A percentile compares a stretch with the other conserved stretches of the same genome.
These are phyloP conservation scores for Cyprinella venusta DNA, from an alignment of 2,797 vertebrate species.

Conservation along the genomic window DNA sequence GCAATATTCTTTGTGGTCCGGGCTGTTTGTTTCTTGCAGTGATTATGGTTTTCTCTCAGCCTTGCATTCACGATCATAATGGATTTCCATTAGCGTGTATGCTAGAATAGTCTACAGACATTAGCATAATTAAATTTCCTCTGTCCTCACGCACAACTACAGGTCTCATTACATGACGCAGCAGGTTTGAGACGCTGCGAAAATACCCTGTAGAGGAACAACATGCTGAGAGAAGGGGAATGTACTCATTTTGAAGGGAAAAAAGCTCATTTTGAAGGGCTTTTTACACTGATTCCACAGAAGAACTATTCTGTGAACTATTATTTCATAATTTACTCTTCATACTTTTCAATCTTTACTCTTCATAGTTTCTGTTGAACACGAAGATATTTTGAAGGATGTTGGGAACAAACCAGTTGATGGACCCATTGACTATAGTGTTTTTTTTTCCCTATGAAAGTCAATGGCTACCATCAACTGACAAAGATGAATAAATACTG, in stretches of 20 bases:
- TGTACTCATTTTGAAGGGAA: too few species aligned
- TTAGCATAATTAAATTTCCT: conserved; percentile 18
- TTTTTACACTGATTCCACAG: not conserved
- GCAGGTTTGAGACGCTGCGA: not conserved
- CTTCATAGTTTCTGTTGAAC: too few species aligned
- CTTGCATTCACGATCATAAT: not conserved
- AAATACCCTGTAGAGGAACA: not conserved
- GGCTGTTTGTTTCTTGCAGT: not conserved
- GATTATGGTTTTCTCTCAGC: not conserved
- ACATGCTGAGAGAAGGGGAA: not conserved
- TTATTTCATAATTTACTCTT: too few species aligned
- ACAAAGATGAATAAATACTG: too few species aligned
- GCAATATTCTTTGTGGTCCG: not conserved
- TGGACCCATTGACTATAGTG: too few species aligned
- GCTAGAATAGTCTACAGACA: conserved; percentile 17
- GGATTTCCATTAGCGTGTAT: not conserved
- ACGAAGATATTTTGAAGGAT: too few species aligned
- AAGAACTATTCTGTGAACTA: not conserved
- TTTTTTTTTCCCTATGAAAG: too few species aligned
- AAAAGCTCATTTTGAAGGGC: not conserved
- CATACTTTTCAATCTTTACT: too few species aligned
- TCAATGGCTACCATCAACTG: too few species aligned
- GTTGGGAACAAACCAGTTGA: too few species aligned
- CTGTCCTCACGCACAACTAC: not conserved
- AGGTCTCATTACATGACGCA: conserved; percentile 19